Evolutionary conservation across 2,797 vertebrate species (phyloP), one percentile per base, ranked within the genome.

Genomic region (Anabas testudineus): DNA sequence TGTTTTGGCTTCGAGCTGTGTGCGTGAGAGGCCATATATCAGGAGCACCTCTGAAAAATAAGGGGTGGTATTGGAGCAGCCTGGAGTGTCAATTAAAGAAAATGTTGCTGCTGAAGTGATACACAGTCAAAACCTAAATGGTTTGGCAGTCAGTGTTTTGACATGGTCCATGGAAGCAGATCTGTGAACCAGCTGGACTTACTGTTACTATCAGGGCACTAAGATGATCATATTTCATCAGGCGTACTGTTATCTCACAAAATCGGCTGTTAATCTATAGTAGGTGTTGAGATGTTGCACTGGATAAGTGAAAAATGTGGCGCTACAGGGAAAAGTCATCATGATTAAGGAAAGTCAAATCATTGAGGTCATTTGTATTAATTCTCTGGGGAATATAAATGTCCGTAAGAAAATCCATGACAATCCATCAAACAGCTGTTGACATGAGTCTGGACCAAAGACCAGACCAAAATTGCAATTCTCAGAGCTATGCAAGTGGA

Each of bases 1-100:
- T 47, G 21, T 74, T 26, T 22, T 66, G 32, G 81, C 82, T 88
- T 54, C 68, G 42, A 81, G 84, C 55, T 60, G 47, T 57, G 58
- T 63, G n/a, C n/a, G 66, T 5, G 65, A 56, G 60, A 24, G 55
- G n/a, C 55, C 64, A 34, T 87, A 76, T 58, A 85, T 84, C 77
- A 85, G 59, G 7, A 57, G 42, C 53, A 64, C 24, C 67, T 71
- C 39, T 5, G 56, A 82, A 81, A 59, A 62, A 63, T 19, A 62
- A 71, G 8, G 6, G 15, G 5, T 5, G 57, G 57, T 56, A 66
- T 34, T 65, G 55, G 24, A 66, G 42, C 21, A 21, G 67, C 73
- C 63, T 62, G 37, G 52, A 74, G 74, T 49, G 67, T 53, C 4
- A 1, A 19, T 30, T 43, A 65, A 43, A 72, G 51, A 68, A 55